phyloP scores from a whole-genome alignment of 2,888 invertebrate genomes.

The Ophion obscuratus region DNA sequence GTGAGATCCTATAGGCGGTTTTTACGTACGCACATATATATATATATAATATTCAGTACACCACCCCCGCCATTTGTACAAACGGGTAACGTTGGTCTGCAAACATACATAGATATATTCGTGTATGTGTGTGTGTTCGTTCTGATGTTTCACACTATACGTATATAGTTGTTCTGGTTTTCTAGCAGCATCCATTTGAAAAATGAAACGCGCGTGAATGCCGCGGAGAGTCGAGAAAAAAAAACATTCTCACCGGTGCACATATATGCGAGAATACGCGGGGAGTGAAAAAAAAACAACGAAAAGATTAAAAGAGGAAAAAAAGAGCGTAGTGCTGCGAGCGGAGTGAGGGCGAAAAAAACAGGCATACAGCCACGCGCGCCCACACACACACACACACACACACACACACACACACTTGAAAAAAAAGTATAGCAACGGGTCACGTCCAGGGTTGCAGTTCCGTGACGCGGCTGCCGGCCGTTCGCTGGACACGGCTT shows the following conservation, averaged over 20 bases:
- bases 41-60: slow-evolving; percentile 46
- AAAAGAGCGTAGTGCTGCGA: slow-evolving; percentile 64
- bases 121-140: neutral
- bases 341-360: slow-evolving; percentile 57
- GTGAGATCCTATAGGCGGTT: slow-evolving; percentile 47
- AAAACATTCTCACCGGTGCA: slow-evolving; percentile 20
- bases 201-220: slow-evolving; percentile 75
- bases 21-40: neutral
- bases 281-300: slow-evolving; percentile 67
- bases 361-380: slow-evolving; percentile 37
- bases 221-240: slow-evolving; percentile 56
- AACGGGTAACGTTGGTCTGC: slow-evolving; percentile 74
- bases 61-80: slow-evolving; percentile 81
- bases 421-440: slow-evolving; percentile 55
- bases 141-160: neutral
- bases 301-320: slow-evolving; percentile 67
- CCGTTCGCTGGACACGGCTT: slow-evolving; percentile 81
- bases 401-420: slow-evolving; percentile 38
- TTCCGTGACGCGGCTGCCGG: slow-evolving; percentile 66
- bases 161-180: slow-evolving; percentile 34
- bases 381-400: neutral
- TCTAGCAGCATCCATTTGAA: slow-evolving; percentile 79
- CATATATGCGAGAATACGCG: slow-evolving; percentile 27
- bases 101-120: slow-evolving; percentile 3
- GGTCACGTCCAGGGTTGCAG: slow-evolving; percentile 66